Evolutionary conservation across 2,797 vertebrate genomes (phyloP).

Genomic region (Sebastes diploproa): DNA sequence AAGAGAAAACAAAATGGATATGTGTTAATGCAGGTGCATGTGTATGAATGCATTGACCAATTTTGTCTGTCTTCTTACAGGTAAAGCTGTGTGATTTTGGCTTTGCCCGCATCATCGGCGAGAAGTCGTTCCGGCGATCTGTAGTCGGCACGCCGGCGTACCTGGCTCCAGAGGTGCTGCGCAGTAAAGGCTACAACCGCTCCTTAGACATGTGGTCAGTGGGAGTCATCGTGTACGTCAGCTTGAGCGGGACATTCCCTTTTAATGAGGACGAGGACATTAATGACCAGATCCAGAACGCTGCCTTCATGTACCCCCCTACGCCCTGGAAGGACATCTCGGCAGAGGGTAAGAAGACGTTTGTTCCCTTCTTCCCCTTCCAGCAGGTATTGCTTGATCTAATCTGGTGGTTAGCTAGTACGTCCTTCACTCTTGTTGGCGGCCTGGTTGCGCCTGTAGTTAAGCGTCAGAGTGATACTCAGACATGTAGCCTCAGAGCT

Average conservation of each 20-base stretch:
- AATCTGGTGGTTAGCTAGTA: not conserved
- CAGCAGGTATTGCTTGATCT: not conserved
- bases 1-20: not conserved
- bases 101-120: constrained; percentile 97
- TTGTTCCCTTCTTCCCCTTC: not conserved
- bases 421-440: not conserved
- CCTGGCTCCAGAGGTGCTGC: constrained; percentile 94
- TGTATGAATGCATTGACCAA: not conserved
- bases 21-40: not conserved
- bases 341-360: constrained; percentile 85
- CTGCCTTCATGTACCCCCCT: constrained; percentile 97
- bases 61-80: constrained; percentile 67
- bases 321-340: constrained; percentile 97
- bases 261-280: constrained; percentile 99
- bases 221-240: constrained; percentile 96
- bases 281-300: constrained; percentile 98
- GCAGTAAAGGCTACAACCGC: constrained; percentile 98
- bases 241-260: constrained; percentile 96
- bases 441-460: not conserved
- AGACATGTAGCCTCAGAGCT: constrained; percentile 15
- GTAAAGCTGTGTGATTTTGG: constrained; percentile 98
- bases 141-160: constrained; percentile 97
- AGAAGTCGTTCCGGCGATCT: constrained; percentile 97
- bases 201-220: constrained; percentile 99
- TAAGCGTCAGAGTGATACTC: constrained; percentile 34